These are phyloP conservation scores for Nanorana parkeri DNA, from an alignment of 2,113 vertebrate species.

Conservation along the genomic window DNA sequence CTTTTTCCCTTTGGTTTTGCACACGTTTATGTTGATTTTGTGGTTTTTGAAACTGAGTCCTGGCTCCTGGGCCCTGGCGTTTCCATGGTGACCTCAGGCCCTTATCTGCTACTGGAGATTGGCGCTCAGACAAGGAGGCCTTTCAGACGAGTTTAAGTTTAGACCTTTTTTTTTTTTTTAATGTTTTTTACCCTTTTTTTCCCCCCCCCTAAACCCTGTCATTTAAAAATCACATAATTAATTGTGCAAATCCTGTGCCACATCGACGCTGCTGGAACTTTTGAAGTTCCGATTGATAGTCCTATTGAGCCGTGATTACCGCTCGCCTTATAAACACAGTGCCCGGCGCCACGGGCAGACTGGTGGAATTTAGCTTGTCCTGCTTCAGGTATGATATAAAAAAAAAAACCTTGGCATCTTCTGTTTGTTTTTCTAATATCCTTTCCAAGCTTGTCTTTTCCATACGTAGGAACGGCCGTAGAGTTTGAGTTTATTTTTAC, in stretches of 20 bases:
- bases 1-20: conserved; percentile 81
- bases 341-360: conserved; percentile 71
- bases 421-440: conserved; percentile 78
- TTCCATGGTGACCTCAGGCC: conserved; percentile 85
- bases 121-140: conserved; percentile 83
- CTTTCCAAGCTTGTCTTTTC: conserved; percentile 75
- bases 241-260: conserved; percentile 82
- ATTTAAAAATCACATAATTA: conserved; percentile 83
- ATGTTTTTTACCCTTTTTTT: conserved; percentile 69
- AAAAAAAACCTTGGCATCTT: conserved; percentile 75
- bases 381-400: conserved; percentile 75
- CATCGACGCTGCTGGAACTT: conserved; percentile 73
- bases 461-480: conserved; percentile 74
- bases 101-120: conserved; percentile 90
- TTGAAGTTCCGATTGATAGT: conserved; percentile 81
- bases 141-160: conserved; percentile 79
- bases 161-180: conserved; percentile 50
- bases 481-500: conserved; percentile 74
- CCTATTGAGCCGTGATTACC: conserved; percentile 75
- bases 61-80: conserved; percentile 88
- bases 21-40: conserved; percentile 91
- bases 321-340: conserved; percentile 65
- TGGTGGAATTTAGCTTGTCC: conserved; percentile 69
- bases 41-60: conserved; percentile 93
- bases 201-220: conserved; percentile 81